Evolutionary conservation across 2,113 vertebrate species (phyloP).

Genomic region (Podarcis muralis): DNA sequence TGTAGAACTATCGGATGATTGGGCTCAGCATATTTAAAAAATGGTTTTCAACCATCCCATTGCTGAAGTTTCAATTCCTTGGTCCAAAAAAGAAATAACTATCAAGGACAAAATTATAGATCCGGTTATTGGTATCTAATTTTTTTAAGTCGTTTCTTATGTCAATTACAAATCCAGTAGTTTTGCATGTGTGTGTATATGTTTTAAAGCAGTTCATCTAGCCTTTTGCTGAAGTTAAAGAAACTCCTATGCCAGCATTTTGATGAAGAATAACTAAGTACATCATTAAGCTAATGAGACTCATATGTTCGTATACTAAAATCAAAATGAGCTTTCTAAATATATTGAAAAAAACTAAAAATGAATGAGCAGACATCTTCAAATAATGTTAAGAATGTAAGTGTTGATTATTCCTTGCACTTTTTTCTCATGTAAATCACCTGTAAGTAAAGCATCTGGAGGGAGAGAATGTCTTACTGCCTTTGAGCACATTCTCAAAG

Average conservation of each 20-base stretch:
- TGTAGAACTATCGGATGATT: background rate
- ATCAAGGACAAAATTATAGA: background rate
- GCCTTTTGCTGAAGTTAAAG: background rate
- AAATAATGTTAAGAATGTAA: slow-evolving; percentile 55
- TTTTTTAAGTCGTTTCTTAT: background rate
- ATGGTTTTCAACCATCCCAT: background rate
- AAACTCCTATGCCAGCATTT: slow-evolving; percentile 21
- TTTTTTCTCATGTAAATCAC: slow-evolving; percentile 45
- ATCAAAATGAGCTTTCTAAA: slow-evolving; percentile 33
- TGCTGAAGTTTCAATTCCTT: background rate
- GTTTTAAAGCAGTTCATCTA: background rate
- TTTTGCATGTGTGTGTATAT: no score
- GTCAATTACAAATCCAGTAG: background rate
- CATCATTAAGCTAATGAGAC: slow-evolving; percentile 46
- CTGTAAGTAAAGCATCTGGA: slow-evolving; percentile 39
- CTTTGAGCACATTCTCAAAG: slow-evolving; percentile 42
- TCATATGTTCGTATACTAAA: slow-evolving; percentile 48
- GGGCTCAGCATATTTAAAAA: background rate
- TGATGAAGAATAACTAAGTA: slow-evolving; percentile 33
- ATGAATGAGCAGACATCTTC: slow-evolving; percentile 53
- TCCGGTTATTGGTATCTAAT: background rate
- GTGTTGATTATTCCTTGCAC: slow-evolving; percentile 51
- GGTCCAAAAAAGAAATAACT: background rate
- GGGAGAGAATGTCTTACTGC: slow-evolving; percentile 45
- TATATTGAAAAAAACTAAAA: slow-evolving; percentile 12